Evolutionary conservation across 1,140 invertebrate species (phyloP).

Genomic region (Gonatopus flavifemur): DNA sequence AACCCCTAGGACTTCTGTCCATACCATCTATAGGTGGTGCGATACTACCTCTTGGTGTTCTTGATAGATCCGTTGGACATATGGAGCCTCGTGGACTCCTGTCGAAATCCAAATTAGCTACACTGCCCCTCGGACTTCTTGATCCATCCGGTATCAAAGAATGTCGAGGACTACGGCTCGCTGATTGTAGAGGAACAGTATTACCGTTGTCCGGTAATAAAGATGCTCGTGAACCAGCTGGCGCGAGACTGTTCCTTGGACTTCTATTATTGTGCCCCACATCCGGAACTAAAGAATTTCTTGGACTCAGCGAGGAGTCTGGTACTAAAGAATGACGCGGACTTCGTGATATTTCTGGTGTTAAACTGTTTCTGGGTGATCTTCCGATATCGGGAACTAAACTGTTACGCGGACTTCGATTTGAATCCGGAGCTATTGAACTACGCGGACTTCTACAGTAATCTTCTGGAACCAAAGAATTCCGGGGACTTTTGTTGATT

Average conservation of each 20-base stretch:
- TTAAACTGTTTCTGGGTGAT: slow-evolving; percentile 43
- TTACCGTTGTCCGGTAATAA: slow-evolving; percentile 44
- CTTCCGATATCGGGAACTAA: slow-evolving; percentile 59
- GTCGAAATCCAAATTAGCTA: slow-evolving; percentile 56
- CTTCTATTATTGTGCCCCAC: slow-evolving; percentile 62
- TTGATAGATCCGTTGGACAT: slow-evolving; percentile 54
- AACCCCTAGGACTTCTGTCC: slow-evolving; percentile 63
- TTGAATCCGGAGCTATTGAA: slow-evolving; percentile 57
- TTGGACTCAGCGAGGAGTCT: slow-evolving; percentile 41
- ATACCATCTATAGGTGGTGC: slow-evolving; percentile 49
- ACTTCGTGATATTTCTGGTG: slow-evolving; percentile 47
- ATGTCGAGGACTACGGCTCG: slow-evolving; percentile 61
- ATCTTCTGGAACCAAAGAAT: slow-evolving; percentile 63
- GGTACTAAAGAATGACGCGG: slow-evolving; percentile 54
- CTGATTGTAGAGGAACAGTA: background rate
- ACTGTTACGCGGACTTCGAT: slow-evolving; percentile 65
- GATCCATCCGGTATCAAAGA: slow-evolving; percentile 63
- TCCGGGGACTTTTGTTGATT: slow-evolving; percentile 63
- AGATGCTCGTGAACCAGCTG: slow-evolving; percentile 36
- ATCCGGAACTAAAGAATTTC: slow-evolving; percentile 60
- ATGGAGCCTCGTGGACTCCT: slow-evolving; percentile 67
- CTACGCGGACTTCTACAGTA: slow-evolving; percentile 53
- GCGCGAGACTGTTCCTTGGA: slow-evolving; percentile 66
- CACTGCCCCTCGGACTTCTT: slow-evolving; percentile 56
- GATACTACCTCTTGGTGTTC: slow-evolving; percentile 64